Evolutionary conservation across 2,888 invertebrate species (phyloP), one percentile per base, ranked within the genome.

Genomic region (Caenorhabditis sinica): DNA sequence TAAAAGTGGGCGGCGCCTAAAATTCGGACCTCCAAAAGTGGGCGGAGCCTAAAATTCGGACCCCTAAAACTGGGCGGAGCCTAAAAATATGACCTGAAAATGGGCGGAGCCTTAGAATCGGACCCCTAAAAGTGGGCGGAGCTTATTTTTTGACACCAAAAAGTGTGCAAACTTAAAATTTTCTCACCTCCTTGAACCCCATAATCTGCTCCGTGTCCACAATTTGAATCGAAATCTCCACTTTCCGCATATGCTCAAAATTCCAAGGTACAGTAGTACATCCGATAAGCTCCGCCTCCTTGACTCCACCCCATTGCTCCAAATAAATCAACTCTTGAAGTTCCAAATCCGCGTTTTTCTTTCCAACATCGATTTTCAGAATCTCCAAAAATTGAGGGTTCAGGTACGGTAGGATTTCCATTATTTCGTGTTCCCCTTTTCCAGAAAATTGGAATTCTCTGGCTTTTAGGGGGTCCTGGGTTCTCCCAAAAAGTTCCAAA

Each of bases 201-300:
- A 60, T 17, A 60, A 60, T 33, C 28, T 60, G 30, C 6, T 60
- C 58, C 17, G 30, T 15, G 4, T 15, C 33, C 4, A 60, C 17
- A 60, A 60, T n/a, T 13, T 60, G 58, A n/a, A 60, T 33, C 15
- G 58, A 60, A 17, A 60, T n/a, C 30, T 33, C 33, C 15, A 60
- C 58, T 60, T 60, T 60, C 33, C 33, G 33, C 17, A 60, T 33
- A 33, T 33, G 2, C 33, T 33, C 15, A 33, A 60, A 60, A 17
- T 33, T 17, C n/a, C n/a, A 6, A 4, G 30, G 33, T 17, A 13
- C 30, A 3, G 30, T 17, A n/a, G 13, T 25, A n/a, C 58, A 60
- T 15, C 58, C 58, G n/a, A 30, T 60, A n/a, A 60, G 58, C 58
- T n/a, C 58, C 58, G n/a, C 58, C 33, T 60, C 58, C 33, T 60